Conservation (phyloP, 2,888 invertebrate species). For the Malacosoma neustria region DNA sequence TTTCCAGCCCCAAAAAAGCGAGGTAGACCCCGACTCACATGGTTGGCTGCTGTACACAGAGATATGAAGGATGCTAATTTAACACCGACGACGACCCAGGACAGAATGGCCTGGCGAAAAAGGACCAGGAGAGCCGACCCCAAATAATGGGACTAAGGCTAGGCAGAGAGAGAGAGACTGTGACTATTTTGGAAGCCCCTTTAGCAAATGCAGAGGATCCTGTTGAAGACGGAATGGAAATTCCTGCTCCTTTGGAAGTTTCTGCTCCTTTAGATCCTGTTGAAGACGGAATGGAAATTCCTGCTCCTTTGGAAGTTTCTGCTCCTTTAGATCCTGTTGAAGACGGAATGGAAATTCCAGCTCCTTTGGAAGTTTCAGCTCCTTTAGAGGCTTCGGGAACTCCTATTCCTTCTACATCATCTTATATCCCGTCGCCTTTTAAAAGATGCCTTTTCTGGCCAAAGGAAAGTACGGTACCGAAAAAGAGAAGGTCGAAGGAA, state of each 20-base stretch:
- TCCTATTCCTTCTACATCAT: constrained; percentile 3
- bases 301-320: not conserved
- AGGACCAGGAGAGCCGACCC: no score
- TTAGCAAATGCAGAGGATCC: not conserved
- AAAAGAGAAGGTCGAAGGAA: constrained; percentile 2
- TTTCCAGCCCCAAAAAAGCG: no score
- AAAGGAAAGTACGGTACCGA: constrained; percentile 3
- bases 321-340: not conserved
- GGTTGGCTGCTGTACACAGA: no score
- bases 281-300: no score
- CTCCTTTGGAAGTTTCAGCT: not conserved
- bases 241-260: not conserved
- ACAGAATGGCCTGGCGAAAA: no score
- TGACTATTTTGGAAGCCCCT: not conserved
- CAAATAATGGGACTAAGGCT: no score
- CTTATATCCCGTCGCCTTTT: constrained; percentile 3
- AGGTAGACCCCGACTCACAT: no score
- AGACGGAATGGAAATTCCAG: no score
- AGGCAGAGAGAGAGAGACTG: no score
- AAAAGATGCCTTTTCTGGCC: constrained; percentile 3
- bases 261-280: constrained; percentile 1
- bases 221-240: no score
- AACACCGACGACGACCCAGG: no score
- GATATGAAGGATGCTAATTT: no score
- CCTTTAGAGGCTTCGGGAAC: constrained; percentile 1